Percentiles rank a stretch among this genome's conserved stretches.
Conservation (phyloP, 2,888 invertebrate species). For the Sclerodermus sp. region DNA sequence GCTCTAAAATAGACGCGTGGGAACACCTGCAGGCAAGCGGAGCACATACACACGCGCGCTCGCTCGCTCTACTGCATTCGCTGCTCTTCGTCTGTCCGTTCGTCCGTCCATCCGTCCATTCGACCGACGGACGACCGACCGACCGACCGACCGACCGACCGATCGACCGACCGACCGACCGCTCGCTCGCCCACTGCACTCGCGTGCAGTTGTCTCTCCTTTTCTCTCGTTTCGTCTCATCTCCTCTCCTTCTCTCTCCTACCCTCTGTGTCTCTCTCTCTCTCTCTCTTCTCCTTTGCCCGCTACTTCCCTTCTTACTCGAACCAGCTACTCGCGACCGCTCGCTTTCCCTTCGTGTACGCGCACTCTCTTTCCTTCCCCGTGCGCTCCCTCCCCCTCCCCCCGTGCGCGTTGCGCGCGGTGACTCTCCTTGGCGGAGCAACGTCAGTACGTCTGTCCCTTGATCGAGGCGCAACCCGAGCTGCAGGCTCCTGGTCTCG, state of each 20-base stretch:
- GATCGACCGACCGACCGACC: background rate
- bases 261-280: slow-evolving; percentile 8
- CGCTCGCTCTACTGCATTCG: slow-evolving; percentile 2
- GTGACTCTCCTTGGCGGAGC: background rate
- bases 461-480: no score
- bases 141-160: background rate
- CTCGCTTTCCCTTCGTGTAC: background rate
- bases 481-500: no score
- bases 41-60: slow-evolving; percentile 10
- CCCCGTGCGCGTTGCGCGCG: background rate
- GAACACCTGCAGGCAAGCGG: slow-evolving; percentile 51
- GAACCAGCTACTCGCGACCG: background rate
- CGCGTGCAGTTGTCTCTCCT: slow-evolving; percentile 14
- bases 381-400: background rate
- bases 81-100: background rate
- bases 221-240: slow-evolving; percentile 10
- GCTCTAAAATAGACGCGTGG: slow-evolving; percentile 53
- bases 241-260: slow-evolving; percentile 13
- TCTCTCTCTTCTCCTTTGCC: slow-evolving; percentile 20
- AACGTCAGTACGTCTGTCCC: no score
- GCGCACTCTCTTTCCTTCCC: no score
- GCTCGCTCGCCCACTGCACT: slow-evolving; percentile 7
- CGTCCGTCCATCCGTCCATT: background rate
- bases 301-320: slow-evolving; percentile 3
- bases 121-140: no score